Percentiles rank a stretch among this genome's conserved stretches.
Conservation (phyloP, 2,888 invertebrate species). For the Drosophila quinaria region DNA sequence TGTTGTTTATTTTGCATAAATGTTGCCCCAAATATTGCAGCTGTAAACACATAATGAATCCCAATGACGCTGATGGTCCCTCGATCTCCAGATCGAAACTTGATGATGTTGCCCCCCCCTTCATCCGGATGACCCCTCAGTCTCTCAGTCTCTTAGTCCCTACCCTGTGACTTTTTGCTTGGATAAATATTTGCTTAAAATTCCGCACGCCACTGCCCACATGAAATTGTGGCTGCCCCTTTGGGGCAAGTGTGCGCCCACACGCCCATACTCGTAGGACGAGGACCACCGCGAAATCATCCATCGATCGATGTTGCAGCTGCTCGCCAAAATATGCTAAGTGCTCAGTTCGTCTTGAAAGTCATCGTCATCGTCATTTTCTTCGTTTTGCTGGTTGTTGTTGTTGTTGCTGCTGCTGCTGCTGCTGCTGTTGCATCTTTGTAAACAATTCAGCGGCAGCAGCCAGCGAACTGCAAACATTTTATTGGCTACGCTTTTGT, state of each 20-base stretch:
- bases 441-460: slow-evolving; percentile 68
- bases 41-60: slow-evolving; percentile 76
- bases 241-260: slow-evolving; percentile 56
- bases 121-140: background rate
- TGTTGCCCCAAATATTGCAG: slow-evolving; percentile 83
- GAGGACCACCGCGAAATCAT: slow-evolving; percentile 66
- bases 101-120: slow-evolving; percentile 37
- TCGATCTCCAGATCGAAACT: slow-evolving; percentile 31
- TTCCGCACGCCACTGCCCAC: slow-evolving; percentile 69
- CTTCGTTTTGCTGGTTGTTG: too few relatives aligned
- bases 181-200: slow-evolving; percentile 79
- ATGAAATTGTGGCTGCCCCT: slow-evolving; percentile 21
- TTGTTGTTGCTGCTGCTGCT: slow-evolving; percentile 24
- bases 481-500: slow-evolving; percentile 69
- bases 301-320: slow-evolving; percentile 64
- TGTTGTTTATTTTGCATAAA: slow-evolving; percentile 81
- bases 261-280: slow-evolving; percentile 30
- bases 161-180: slow-evolving; percentile 63
- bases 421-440: slow-evolving; percentile 43
- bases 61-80: slow-evolving; percentile 32
- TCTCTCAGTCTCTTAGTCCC: background rate
- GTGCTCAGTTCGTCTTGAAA: slow-evolving; percentile 49
- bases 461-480: slow-evolving; percentile 65
- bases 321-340: slow-evolving; percentile 75
- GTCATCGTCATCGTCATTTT: slow-evolving; percentile 6